Percentiles rank a stretch among this genome's conserved stretches.
phyloP scores from a whole-genome alignment of 2,797 vertebrate genomes.

The Neopelma chrysocephalum region DNA sequence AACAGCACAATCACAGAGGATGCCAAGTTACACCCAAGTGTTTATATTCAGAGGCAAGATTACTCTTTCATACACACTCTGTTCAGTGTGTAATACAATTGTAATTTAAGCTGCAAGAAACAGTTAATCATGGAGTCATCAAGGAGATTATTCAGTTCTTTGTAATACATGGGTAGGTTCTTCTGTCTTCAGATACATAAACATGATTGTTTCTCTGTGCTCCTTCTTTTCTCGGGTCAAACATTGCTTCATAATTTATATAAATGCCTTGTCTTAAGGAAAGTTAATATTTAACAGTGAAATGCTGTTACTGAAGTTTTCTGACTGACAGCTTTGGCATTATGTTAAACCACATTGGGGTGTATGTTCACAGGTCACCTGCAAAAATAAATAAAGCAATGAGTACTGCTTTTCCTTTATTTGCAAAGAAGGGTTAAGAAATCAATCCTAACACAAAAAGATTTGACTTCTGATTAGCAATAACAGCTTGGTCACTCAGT shows the following conservation, averaged over 20 bases:
- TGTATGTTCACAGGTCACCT: background rate
- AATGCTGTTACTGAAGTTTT: background rate
- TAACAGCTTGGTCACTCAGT: background rate
- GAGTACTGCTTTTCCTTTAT: background rate
- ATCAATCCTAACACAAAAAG: background rate
- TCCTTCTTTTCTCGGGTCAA: background rate
- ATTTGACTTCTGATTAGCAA: background rate
- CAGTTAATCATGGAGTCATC: background rate
- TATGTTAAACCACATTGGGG: background rate
- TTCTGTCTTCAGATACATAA: background rate
- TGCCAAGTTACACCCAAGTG: background rate
- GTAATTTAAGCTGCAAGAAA: background rate
- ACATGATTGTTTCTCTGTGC: background rate
- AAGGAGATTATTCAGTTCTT: slow-evolving; percentile 7
- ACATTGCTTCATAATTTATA: background rate
- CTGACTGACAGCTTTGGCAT: background rate
- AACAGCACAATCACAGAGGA: background rate
- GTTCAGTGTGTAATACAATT: background rate
- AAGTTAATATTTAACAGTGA: background rate
- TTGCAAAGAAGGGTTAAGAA: background rate
- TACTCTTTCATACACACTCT: background rate
- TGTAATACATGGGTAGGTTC: background rate
- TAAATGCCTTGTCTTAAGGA: background rate
- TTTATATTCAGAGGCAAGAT: background rate
- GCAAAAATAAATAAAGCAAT: background rate